Evolutionary conservation across 2,888 invertebrate species (phyloP).

Genomic region (Cheilosia grossa): DNA sequence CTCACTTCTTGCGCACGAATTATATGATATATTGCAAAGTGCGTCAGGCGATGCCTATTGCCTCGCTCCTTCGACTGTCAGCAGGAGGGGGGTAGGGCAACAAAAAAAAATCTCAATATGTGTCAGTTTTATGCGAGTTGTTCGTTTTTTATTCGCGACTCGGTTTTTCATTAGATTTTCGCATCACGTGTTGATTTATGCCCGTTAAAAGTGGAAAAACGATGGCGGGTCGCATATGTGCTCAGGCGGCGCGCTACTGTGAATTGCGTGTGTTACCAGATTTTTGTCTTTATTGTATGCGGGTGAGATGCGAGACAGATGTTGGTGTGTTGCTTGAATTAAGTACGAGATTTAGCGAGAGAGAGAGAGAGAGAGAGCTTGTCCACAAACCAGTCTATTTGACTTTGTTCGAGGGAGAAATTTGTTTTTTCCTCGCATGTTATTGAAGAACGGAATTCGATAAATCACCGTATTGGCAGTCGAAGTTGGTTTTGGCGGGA

Average conservation of each 20-base stretch:
- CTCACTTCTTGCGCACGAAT: constrained; percentile 31
- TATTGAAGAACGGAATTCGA: constrained; percentile 40
- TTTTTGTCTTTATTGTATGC: background rate
- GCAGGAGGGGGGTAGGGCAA: background rate
- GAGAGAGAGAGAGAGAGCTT: constrained; percentile 1
- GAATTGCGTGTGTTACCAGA: constrained; percentile 27
- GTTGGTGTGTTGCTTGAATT: constrained; percentile 58
- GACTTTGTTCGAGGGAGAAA: constrained; percentile 6
- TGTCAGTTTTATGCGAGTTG: constrained; percentile 70
- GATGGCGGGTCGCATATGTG: constrained; percentile 68
- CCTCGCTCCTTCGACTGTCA: constrained; percentile 10
- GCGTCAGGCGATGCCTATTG: constrained; percentile 38
- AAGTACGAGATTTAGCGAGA: constrained; percentile 56
- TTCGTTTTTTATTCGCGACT: constrained; percentile 70
- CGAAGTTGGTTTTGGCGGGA: constrained; percentile 41
- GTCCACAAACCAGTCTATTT: constrained; percentile 57
- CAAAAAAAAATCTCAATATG: constrained; percentile 67
- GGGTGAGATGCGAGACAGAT: constrained; percentile 6
- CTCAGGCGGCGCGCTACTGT: background rate
- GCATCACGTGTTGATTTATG: constrained; percentile 75
- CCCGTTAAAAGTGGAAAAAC: constrained; percentile 72
- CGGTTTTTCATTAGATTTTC: constrained; percentile 73
- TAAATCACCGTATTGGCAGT: constrained; percentile 68
- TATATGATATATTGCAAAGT: constrained; percentile 63
- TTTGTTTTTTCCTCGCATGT: constrained; percentile 2